Percentiles rank a stretch among this genome's conserved stretches.
These are phyloP conservation scores for Loxodonta africana DNA, from an alignment of 2,113 vertebrate genomes.

Conservation along the genomic window DNA sequence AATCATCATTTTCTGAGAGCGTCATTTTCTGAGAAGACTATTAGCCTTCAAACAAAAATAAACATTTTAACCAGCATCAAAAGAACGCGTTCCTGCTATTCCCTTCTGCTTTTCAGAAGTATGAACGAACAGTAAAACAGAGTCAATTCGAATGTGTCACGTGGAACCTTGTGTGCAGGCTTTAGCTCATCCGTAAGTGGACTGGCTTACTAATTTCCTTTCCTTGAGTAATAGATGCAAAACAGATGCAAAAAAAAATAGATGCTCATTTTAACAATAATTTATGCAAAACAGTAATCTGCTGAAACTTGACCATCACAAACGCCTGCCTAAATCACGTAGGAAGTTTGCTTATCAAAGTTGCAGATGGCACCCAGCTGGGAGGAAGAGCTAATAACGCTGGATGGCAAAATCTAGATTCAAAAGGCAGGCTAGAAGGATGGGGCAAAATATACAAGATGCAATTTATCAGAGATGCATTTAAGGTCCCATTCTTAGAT, in stretches of 20 bases:
- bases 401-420: slow-evolving; percentile 65
- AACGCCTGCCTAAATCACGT: slow-evolving; percentile 29
- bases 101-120: slow-evolving; percentile 2
- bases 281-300: slow-evolving; percentile 52
- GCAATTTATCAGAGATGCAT: slow-evolving; percentile 43
- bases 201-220: slow-evolving; percentile 46
- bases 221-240: slow-evolving; percentile 47
- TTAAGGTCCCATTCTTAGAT: slow-evolving; percentile 25
- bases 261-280: slow-evolving; percentile 65
- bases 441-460: slow-evolving; percentile 14
- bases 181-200: slow-evolving; percentile 31
- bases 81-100: neutral
- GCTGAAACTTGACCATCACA: slow-evolving; percentile 63
- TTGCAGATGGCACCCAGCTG: slow-evolving; percentile 64
- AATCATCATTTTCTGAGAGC: neutral
- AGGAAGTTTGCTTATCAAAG: slow-evolving; percentile 64
- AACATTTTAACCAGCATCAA: neutral
- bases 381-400: slow-evolving; percentile 44
- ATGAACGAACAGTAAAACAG: slow-evolving; percentile 51
- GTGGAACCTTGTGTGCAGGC: slow-evolving; percentile 11
- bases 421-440: slow-evolving; percentile 59
- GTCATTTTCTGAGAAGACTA: neutral
- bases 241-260: neutral
- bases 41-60: slow-evolving; percentile 49
- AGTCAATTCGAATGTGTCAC: slow-evolving; percentile 14